These are phyloP conservation scores for Centropus unirufus DNA, from an alignment of 2,113 vertebrate species.

Conservation along the genomic window DNA sequence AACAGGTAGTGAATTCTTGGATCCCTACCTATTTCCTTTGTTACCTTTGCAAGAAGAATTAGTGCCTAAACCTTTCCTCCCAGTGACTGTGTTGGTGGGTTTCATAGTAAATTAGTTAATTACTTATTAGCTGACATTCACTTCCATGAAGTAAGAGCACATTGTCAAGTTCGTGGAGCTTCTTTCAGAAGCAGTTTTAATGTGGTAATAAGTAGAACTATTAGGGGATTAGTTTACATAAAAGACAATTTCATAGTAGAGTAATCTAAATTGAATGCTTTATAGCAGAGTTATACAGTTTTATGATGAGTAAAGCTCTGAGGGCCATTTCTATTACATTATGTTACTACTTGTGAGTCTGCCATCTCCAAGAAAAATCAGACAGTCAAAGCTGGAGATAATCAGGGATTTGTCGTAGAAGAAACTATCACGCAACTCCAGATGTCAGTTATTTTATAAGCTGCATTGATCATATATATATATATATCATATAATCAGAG, in stretches of 20 bases:
- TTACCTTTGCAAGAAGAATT: background rate
- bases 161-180: background rate
- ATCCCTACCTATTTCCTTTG: background rate
- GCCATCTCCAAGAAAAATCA: background rate
- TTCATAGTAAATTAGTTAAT: background rate
- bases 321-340: background rate
- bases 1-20: background rate
- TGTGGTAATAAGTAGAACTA: background rate
- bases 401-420: background rate
- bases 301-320: background rate
- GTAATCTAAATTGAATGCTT: background rate
- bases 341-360: background rate
- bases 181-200: background rate
- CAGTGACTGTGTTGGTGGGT: background rate
- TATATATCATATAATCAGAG: too few species aligned
- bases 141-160: background rate
- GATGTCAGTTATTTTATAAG: background rate
- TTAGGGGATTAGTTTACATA: background rate
- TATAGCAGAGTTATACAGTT: background rate
- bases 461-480: background rate
- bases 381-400: background rate
- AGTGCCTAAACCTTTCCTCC: background rate
- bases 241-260: background rate
- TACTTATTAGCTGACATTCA: background rate
- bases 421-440: background rate